Evolutionary conservation across 1,140 invertebrate species (phyloP).

Genomic region (Listronotus oregonensis): DNA sequence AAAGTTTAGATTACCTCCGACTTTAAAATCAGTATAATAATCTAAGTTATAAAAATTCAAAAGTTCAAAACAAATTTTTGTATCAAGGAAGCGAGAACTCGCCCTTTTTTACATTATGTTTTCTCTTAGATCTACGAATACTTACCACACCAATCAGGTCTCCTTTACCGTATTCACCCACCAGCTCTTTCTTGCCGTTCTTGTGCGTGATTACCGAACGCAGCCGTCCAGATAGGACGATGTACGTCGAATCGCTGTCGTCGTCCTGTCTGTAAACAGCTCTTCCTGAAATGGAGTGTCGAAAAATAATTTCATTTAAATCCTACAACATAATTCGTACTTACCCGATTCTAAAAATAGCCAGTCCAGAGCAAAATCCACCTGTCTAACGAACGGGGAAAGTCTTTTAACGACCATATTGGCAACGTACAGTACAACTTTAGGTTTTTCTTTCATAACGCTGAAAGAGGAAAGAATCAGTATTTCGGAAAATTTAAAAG

Average conservation of each 20-base stretch:
- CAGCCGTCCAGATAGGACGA: conserved; percentile 94
- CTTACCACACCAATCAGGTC: conserved; percentile 95
- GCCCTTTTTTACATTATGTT: too few species aligned
- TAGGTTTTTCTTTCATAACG: conserved; percentile 86
- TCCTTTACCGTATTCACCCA: conserved; percentile 97
- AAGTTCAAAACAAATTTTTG: too few species aligned
- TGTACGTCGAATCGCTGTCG: conserved; percentile 93
- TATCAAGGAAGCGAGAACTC: too few species aligned
- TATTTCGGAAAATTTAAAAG: too few species aligned
- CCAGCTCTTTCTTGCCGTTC: conserved; percentile 93
- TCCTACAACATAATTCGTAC: too few species aligned
- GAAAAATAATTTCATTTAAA: too few species aligned
- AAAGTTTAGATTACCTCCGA: too few species aligned
- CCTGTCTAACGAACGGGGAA: conserved; percentile 96
- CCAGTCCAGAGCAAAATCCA: conserved; percentile 99
- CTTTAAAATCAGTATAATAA: too few species aligned
- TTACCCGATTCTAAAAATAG: conserved; percentile 84
- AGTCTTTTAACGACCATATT: conserved; percentile 89
- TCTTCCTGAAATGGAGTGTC: conserved; percentile 71
- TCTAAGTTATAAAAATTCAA: too few species aligned
- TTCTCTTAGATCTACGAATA: too few species aligned
- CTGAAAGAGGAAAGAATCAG: too few species aligned
- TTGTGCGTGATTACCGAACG: conserved; percentile 90
- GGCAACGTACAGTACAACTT: conserved; percentile 89
- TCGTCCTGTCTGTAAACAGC: conserved; percentile 96